Percentiles rank a stretch among this genome's conserved stretches.
Conservation (phyloP, 2,797 vertebrate species). For the Melanotaenia maccullochi region DNA sequence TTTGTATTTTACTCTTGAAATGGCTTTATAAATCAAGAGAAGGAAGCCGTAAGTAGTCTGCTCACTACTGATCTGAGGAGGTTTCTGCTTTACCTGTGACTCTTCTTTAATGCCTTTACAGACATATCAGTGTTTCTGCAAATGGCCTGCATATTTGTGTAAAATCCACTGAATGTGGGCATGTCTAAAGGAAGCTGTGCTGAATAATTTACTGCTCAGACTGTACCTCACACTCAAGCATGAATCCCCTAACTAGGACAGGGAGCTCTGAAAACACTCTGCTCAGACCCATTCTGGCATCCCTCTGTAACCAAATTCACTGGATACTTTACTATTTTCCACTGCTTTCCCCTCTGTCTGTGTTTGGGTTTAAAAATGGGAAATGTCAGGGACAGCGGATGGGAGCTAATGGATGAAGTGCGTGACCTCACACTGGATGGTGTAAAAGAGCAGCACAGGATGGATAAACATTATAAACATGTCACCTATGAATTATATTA, state of each 20-base stretch:
- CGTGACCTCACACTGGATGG: conserved; percentile 18
- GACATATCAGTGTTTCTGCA: conserved; percentile 25
- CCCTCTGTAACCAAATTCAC: conserved; percentile 49
- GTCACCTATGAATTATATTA: conserved; percentile 38
- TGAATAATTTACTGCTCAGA: conserved; percentile 81
- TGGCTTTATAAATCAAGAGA: conserved; percentile 11
- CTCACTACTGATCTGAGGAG: conserved; percentile 44
- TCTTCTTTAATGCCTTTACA: conserved; percentile 26
- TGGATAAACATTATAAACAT: conserved; percentile 46
- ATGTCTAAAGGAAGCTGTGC: conserved; percentile 64
- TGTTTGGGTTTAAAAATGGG: conserved; percentile 59
- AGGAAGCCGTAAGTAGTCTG: neutral
- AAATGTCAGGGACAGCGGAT: conserved; percentile 37
- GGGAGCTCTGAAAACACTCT: conserved; percentile 61
- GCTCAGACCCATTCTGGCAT: conserved; percentile 37
- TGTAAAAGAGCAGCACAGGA: conserved; percentile 42
- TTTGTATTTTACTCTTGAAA: conserved; percentile 19
- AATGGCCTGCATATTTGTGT: conserved; percentile 30
- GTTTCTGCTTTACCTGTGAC: conserved; percentile 28
- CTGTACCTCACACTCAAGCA: conserved; percentile 63
- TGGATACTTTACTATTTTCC: conserved; percentile 47
- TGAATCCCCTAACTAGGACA: conserved; percentile 74
- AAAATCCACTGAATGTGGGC: conserved; percentile 51
- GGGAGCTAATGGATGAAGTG: conserved; percentile 49
- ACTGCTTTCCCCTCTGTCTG: conserved; percentile 14